These are phyloP conservation scores for Rhynchotus rufescens DNA, from an alignment of 2,797 vertebrate genomes.

Conservation along the genomic window DNA sequence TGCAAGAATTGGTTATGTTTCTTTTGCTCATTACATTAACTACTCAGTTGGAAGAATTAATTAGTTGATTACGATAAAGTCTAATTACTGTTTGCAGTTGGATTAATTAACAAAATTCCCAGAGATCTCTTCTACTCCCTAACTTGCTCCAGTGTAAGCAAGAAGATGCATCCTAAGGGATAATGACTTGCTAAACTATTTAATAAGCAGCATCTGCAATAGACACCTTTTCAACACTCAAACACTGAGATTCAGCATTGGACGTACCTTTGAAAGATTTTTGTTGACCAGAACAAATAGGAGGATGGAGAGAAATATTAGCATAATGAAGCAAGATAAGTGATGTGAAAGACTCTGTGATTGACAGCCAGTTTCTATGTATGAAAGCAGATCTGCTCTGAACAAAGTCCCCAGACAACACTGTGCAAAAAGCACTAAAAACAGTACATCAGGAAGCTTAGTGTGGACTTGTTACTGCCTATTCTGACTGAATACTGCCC, in stretches of 20 bases:
- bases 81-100: constrained; percentile 71
- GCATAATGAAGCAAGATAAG: background rate
- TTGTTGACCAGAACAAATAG: background rate
- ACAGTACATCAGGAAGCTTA: background rate
- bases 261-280: background rate
- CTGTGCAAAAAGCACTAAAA: background rate
- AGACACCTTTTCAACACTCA: constrained; percentile 30
- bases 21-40: constrained; percentile 55
- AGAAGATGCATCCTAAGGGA: constrained; percentile 40
- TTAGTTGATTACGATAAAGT: constrained; percentile 64
- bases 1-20: constrained; percentile 30
- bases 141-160: constrained; percentile 20
- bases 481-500: no score
- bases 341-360: background rate
- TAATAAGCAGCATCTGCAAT: constrained; percentile 48
- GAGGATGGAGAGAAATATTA: background rate
- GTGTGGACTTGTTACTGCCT: background rate
- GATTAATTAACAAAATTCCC: constrained; percentile 67
- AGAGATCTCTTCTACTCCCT: constrained; percentile 40
- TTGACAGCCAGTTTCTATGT: background rate
- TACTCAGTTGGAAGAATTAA: constrained; percentile 70
- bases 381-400: background rate
- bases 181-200: constrained; percentile 65
- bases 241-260: constrained; percentile 1
- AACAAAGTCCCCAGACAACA: background rate